Conservation (phyloP, 2,113 vertebrate species). For the Anolis sagrei region DNA sequence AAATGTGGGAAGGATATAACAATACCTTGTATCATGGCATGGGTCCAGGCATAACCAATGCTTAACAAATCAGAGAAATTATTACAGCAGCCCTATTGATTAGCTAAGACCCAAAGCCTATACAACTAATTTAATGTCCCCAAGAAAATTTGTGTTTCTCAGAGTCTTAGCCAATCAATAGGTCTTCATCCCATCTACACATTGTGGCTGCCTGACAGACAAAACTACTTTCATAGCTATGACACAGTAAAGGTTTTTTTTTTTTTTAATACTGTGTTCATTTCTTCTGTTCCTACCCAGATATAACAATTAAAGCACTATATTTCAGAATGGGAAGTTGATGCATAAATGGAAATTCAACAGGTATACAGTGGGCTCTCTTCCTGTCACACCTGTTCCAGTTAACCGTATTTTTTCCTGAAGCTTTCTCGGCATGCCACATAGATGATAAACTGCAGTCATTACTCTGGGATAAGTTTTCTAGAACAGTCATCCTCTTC, state of each 20-base stretch:
- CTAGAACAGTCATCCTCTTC: not conserved
- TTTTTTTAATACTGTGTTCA: not conserved
- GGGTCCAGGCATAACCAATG: not conserved
- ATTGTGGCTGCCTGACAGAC: not conserved
- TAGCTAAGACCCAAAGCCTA: not conserved
- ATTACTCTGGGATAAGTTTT: not conserved
- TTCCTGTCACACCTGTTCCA: not conserved
- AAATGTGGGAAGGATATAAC: not conserved
- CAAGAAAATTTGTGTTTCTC: not conserved
- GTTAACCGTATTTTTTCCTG: not conserved
- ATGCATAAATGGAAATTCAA: not conserved
- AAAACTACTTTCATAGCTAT: not conserved
- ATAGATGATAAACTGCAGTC: not conserved
- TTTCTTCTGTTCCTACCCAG: not conserved
- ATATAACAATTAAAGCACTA: not conserved
- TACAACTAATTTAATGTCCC: not conserved
- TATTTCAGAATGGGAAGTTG: not conserved
- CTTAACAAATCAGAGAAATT: not conserved
- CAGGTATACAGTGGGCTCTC: not conserved
- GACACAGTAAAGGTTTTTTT: not conserved
- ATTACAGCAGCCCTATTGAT: not conserved
- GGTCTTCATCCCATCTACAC: not conserved
- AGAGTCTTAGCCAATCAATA: not conserved
- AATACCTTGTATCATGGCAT: not conserved
- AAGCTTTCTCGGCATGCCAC: not conserved